Base-by-base conservation (phyloP, 2,888 invertebrate species). In the Aporophyla nigra region DNA sequence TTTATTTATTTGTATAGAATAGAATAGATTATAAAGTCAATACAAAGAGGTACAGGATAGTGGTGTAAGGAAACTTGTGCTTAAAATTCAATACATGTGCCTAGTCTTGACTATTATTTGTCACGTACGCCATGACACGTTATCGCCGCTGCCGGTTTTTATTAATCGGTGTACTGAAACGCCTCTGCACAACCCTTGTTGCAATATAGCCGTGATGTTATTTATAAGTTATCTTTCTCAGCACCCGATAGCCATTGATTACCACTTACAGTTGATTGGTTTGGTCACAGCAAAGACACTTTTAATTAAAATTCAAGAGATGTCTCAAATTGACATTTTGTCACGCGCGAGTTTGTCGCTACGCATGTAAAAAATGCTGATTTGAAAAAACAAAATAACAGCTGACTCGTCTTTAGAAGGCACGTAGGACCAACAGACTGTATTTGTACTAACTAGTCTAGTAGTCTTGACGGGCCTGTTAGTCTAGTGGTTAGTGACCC, bases 231-330 rank as follows among this genome's bases (percentile, higher is more conserved):
- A 16, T 14, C 40, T 62, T 9, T 7, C 40, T 62, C n/a, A 2
- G 7, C 19, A 21, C 1, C 24, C 16, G 3, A 74, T 27, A 27
- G 4, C 19, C 16, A 5, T 16, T 54, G 5, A 27, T 19, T 10
- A 16, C 53, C 43, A 49, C n/a, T 74, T 33, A 72, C 0, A 3
- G 7, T 0, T 19, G 72, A 72, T 62, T 54, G 33, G 24, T 9
- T 21, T 49, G 21, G 24, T 16, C 33, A 40, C 73, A 12, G 2
- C 10, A 0, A 73, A 46, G 43, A 59, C 4, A 5, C 5, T 66
- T 27, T 6, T 10, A 40, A 53, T 76, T 76, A 53, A 53, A 76
- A 76, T 76, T 76, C 76, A 59, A 67, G 19, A 2, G 21, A 12
- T 21, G 65, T 46, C n/a, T 49, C 63, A 12, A 67, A 53, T 46